Evolutionary conservation across 2,888 invertebrate species (phyloP), one percentile per base, ranked within the genome.

Genomic region (Chorisops tibialis): DNA sequence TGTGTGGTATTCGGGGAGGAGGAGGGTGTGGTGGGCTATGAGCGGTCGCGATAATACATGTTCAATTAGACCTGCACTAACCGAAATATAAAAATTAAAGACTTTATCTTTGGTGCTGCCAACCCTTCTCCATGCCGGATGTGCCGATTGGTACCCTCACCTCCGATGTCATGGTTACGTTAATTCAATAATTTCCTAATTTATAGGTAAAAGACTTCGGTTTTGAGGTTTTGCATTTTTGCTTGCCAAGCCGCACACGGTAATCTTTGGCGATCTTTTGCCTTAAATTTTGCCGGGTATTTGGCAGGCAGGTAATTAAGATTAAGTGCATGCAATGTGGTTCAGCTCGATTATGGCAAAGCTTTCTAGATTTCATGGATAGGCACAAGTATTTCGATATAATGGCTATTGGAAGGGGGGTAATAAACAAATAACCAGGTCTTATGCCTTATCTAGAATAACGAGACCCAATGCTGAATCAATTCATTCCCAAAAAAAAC

Each of bases 121-220:
- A n/a, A 7, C 14, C 37, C 18, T 14, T 6, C 18, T 12, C 7
- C n/a, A 14, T 18, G 16, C 30, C 11, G 11, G 50, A 4, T 6
- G 21, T 21, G 41, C 43, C 37, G 54, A 54, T 41, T 54, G 54
- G 41, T 41, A 54, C 43, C 24, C 19, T 11, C 38, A 24, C 41
- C 24, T 18, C 3, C 16, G 14, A 41, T 14, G 54, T 30, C 30
- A 54, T 54, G 54, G 54, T 43, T 54, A 54, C 54, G 54, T 54
- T 54, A 54, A 43, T 41, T 54, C 54, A 43, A 54, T 54, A 54
- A 54, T 54, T 41, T 54, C 22, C 14, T 41, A 43, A 54, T 41
- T 54, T 54, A 54, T 43, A 41, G 52, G n/a, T 30, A 9, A 5
- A 35, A 21, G 52, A 38, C 3, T 52, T 52, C 39, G 21, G 30